phyloP scores from a whole-genome alignment of 2,113 vertebrate genomes.

The Casuarius casuarius region DNA sequence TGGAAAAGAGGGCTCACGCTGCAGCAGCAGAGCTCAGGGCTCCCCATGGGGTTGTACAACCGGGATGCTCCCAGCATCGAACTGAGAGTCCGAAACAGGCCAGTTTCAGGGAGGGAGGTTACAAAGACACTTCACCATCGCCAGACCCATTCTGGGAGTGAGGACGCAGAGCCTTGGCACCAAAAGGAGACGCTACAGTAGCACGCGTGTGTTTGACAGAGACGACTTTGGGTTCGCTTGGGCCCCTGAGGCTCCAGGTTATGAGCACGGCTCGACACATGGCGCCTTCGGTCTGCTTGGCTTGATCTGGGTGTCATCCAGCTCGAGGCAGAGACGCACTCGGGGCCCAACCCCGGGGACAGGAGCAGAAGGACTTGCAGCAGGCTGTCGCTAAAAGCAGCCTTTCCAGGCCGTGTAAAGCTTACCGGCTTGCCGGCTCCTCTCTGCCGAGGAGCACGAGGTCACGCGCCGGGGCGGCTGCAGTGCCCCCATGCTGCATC shows the following conservation, averaged over 20 bases:
- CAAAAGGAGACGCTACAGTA: neutral
- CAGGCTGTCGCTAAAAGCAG: neutral
- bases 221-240: neutral
- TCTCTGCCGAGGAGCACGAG: neutral
- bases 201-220: fast-evolving
- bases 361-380: neutral
- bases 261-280: neutral
- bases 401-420: neutral
- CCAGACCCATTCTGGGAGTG: fast-evolving
- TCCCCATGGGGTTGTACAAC: fast-evolving
- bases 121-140: neutral
- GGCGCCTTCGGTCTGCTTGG: neutral
- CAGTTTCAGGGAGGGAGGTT: neutral
- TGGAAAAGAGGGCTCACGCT: neutral
- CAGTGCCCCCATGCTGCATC: neutral
- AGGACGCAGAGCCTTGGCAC: neutral
- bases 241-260: too few species aligned
- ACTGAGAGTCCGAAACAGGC: neutral
- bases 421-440: neutral
- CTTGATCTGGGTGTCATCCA: neutral
- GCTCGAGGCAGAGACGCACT: fast-evolving
- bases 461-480: neutral
- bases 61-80: neutral
- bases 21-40: neutral
- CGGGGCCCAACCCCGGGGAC: fast-evolving